These are phyloP conservation scores for Lophotriccus pileatus DNA, from an alignment of 2,797 vertebrate genomes.

Conservation along the genomic window DNA sequence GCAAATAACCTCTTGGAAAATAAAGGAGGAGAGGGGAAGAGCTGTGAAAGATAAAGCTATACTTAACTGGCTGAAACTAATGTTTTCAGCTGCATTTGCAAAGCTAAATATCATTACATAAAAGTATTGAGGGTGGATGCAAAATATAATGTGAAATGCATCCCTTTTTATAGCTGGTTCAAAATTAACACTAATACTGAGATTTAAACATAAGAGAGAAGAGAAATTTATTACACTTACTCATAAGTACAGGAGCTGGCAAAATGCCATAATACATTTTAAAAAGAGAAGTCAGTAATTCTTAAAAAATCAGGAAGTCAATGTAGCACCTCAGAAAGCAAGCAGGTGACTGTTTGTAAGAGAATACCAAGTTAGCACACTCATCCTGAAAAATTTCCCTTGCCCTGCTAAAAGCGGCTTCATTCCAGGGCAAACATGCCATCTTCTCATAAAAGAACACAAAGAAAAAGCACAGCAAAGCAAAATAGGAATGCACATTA, in stretches of 20 bases:
- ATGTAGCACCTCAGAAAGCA: neutral
- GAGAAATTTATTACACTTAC: neutral
- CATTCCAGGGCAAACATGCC: neutral
- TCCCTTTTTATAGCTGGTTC: neutral
- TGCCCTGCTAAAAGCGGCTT: neutral
- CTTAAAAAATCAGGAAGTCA: neutral
- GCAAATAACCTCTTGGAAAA: neutral
- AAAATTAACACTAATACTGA: neutral
- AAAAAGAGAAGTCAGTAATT: neutral
- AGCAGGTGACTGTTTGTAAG: neutral
- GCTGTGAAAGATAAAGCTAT: neutral
- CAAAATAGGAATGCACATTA: slow-evolving; percentile 19
- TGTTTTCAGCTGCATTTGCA: neutral
- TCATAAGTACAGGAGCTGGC: neutral
- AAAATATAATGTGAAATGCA: neutral
- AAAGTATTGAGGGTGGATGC: neutral
- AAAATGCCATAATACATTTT: neutral
- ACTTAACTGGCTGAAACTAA: neutral
- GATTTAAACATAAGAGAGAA: neutral
- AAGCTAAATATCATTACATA: neutral
- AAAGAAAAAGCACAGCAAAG: slow-evolving; percentile 27
- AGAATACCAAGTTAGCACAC: neutral
- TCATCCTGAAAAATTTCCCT: neutral
- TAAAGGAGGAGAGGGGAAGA: neutral
- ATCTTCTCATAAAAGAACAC: neutral